A percentile compares a stretch with the other conserved stretches of the same genome.
Evolutionary conservation across 2,113 vertebrate species (phyloP).

Genomic region (Galbula dea): DNA sequence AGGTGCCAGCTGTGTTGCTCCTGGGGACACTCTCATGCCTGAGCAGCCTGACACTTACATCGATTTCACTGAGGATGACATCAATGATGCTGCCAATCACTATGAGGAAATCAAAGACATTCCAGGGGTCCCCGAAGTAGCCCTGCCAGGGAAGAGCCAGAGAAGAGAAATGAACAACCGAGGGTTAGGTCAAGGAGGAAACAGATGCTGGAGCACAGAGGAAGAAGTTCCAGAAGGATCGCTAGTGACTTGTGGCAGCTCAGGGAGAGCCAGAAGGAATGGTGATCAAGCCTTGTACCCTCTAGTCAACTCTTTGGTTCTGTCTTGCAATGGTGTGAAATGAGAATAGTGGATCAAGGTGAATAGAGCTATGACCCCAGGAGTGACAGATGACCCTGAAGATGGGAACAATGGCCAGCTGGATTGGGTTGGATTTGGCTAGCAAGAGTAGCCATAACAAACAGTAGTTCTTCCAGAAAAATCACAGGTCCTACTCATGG

Average conservation of each 20-base stretch:
- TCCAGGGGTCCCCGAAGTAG: slow-evolving; percentile 99
- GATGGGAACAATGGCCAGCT: not conserved
- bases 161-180: not conserved
- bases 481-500: not conserved
- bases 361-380: not conserved
- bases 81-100: slow-evolving; percentile 96
- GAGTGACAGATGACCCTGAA: not conserved
- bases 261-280: not conserved
- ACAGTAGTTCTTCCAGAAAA: not conserved
- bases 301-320: not conserved
- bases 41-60: slow-evolving; percentile 77
- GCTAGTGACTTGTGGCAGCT: not conserved
- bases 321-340: not conserved
- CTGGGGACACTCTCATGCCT: rapidly evolving
- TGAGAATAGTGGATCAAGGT: not conserved
- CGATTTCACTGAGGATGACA: slow-evolving; percentile 94
- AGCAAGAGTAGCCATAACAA: not conserved
- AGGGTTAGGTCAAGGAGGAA: not conserved
- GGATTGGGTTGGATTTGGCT: not conserved
- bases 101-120: slow-evolving; percentile 97
- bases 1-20: not conserved
- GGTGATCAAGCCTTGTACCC: not conserved
- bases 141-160: slow-evolving; percentile 72
- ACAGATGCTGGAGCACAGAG: not conserved
- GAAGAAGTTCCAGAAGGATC: not conserved